These are phyloP conservation scores for Camelus bactrianus DNA, from an alignment of 2,113 vertebrate species.

Conservation along the genomic window DNA sequence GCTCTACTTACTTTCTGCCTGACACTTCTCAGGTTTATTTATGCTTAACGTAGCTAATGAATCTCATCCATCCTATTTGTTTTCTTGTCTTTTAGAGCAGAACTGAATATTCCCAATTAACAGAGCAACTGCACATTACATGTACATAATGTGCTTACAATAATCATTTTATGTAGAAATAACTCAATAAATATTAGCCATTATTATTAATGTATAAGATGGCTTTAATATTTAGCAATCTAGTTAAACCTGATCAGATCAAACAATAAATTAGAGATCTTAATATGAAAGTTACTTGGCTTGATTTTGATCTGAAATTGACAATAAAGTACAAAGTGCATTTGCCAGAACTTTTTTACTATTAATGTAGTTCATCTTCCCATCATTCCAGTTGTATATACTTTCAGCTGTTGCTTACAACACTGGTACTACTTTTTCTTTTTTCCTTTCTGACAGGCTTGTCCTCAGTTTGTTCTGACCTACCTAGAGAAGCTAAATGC, in stretches of 20 bases:
- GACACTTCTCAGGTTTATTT: background rate
- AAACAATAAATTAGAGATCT: background rate
- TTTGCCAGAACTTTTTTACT: background rate
- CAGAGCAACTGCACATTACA: background rate
- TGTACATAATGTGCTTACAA: background rate
- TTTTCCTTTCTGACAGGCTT: slow-evolving; percentile 85
- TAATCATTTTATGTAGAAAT: background rate
- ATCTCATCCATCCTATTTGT: background rate
- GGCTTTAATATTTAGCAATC: background rate
- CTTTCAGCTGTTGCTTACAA: slow-evolving; percentile 66
- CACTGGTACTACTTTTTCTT: slow-evolving; percentile 67
- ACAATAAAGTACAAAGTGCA: background rate
- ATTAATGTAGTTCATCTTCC: background rate
- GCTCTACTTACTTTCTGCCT: background rate
- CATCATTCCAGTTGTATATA: slow-evolving; percentile 34
- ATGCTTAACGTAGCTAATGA: background rate
- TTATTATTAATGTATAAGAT: background rate
- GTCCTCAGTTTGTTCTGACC: slow-evolving; percentile 89
- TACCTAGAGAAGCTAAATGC: slow-evolving; percentile 88
- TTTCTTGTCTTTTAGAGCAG: background rate
- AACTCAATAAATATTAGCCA: background rate
- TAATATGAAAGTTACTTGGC: background rate
- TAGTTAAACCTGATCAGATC: background rate
- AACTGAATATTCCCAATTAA: background rate
- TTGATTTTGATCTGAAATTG: slow-evolving; percentile 34